These are phyloP conservation scores for Chloropsis cyanopogon DNA, from an alignment of 2,113 vertebrate species.

Conservation along the genomic window DNA sequence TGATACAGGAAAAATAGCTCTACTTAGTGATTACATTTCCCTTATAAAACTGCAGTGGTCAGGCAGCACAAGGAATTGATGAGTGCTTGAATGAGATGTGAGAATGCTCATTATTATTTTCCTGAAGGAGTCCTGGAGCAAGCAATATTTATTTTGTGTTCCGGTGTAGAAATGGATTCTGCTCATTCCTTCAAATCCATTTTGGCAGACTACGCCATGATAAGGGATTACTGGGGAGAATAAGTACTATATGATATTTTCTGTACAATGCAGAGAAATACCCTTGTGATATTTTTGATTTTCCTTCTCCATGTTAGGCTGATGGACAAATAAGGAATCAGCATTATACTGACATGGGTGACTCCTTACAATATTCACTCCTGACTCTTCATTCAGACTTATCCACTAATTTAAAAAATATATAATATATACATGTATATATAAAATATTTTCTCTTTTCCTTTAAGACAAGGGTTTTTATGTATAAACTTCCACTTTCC, in stretches of 20 bases:
- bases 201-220: background rate
- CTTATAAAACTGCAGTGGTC: background rate
- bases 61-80: background rate
- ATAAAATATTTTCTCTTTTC: background rate
- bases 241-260: background rate
- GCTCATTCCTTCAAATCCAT: background rate
- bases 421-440: background rate
- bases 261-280: background rate
- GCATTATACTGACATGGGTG: background rate
- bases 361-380: background rate
- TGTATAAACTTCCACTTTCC: background rate
- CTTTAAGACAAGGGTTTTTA: background rate
- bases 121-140: background rate
- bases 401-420: background rate
- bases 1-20: background rate
- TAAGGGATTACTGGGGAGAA: background rate
- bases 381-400: background rate
- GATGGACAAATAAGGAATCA: background rate
- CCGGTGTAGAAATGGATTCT: background rate
- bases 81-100: background rate
- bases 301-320: background rate
- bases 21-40: background rate
- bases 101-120: slow-evolving; percentile 12
- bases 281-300: background rate
- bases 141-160: background rate